A percentile compares a stretch with the other conserved stretches of the same genome.
Evolutionary conservation across 2,797 vertebrate genomes (phyloP).

Genomic region (Mustela erminea): DNA sequence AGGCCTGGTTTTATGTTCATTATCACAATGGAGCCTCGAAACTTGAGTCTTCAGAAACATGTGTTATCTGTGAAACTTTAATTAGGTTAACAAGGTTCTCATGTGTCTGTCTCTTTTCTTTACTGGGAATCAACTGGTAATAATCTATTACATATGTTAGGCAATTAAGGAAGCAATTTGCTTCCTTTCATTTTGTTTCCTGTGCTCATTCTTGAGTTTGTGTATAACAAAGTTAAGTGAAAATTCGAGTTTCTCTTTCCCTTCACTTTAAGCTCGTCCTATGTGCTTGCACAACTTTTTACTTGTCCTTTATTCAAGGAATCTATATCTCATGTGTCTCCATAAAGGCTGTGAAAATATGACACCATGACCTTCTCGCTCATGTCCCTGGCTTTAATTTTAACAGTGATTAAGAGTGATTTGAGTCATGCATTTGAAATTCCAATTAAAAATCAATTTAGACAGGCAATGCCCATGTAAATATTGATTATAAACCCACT

Average conservation of each 20-base stretch:
- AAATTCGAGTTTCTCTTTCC: neutral
- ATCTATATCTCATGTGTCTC: neutral
- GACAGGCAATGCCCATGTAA: conserved; percentile 56
- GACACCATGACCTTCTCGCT: neutral
- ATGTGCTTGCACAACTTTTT: neutral
- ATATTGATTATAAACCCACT: conserved; percentile 66
- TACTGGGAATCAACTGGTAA: conserved; percentile 81
- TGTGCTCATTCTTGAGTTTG: neutral
- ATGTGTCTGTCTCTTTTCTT: neutral
- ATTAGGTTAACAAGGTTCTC: conserved; percentile 86
- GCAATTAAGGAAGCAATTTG: conserved; percentile 54
- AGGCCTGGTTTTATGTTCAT: neutral
- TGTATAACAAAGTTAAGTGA: neutral
- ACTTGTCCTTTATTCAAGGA: neutral
- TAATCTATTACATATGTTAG: conserved; percentile 75
- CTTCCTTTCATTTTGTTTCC: conserved; percentile 63
- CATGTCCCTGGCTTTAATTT: conserved; percentile 58
- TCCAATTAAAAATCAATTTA: conserved; percentile 72
- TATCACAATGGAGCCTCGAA: neutral
- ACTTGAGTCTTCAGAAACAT: neutral
- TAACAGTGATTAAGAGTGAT: conserved; percentile 64
- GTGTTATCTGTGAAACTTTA: conserved; percentile 86
- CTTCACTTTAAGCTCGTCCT: neutral
- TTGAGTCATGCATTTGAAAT: conserved; percentile 59
- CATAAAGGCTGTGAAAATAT: conserved; percentile 49